A percentile compares a stretch with the other conserved stretches of the same genome.
Evolutionary conservation across 2,797 vertebrate species (phyloP).

Genomic region (Vireo griseus): DNA sequence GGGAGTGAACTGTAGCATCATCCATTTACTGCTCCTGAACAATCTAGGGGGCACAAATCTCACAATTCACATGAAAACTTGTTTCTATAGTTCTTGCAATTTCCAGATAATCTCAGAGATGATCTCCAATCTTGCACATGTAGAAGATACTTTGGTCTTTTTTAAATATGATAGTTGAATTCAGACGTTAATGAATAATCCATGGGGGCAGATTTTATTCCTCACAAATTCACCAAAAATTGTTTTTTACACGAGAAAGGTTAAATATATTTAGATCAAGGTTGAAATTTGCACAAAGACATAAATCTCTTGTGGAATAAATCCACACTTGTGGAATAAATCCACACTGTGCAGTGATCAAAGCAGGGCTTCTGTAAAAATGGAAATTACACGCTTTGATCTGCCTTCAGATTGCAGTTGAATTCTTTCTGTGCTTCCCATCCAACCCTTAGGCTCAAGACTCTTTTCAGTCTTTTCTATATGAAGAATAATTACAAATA

Average conservation of each 20-base stretch:
- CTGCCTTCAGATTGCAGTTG: background rate
- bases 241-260: background rate
- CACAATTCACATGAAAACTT: background rate
- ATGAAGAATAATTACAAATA: background rate
- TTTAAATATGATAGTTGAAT: background rate
- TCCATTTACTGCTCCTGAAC: background rate
- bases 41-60: background rate
- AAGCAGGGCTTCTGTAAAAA: conserved; percentile 8
- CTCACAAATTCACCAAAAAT: background rate
- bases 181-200: fast-evolving
- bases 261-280: background rate
- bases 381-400: background rate
- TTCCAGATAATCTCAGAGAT: background rate
- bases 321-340: background rate
- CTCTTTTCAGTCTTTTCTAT: background rate
- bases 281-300: background rate
- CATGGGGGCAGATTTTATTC: background rate
- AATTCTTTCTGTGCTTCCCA: background rate
- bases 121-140: background rate
- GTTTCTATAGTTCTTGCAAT: background rate
- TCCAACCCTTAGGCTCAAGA: background rate
- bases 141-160: background rate
- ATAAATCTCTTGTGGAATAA: background rate
- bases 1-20: background rate
- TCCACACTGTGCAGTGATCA: background rate